Conservation (phyloP, 2,888 invertebrate species). For the Leistus spinibarbis region DNA sequence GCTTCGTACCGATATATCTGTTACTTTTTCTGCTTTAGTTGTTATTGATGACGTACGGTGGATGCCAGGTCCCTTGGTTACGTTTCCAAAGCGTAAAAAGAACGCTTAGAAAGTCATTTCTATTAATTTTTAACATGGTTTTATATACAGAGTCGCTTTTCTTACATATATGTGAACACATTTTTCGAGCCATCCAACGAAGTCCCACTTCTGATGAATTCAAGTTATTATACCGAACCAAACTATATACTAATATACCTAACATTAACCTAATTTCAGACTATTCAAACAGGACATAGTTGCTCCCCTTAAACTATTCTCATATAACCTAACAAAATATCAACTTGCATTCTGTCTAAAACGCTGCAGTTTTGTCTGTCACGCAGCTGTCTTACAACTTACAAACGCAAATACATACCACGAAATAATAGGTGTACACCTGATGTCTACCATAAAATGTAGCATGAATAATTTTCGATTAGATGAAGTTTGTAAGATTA, state of each 20-base stretch:
- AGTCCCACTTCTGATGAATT: no score
- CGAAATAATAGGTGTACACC: no score
- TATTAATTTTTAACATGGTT: conserved; percentile 21
- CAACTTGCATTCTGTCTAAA: background rate
- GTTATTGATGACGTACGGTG: conserved; percentile 28
- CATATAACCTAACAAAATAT: background rate
- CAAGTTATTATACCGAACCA: no score
- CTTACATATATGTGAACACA: background rate
- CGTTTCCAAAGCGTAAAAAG: conserved; percentile 26
- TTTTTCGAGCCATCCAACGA: background rate
- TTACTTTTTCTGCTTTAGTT: conserved; percentile 7
- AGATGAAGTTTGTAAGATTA: no score
- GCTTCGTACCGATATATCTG: conserved; percentile 19
- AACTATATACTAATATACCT: background rate
- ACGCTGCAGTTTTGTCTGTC: background rate
- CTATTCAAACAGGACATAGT: background rate
- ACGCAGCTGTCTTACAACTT: no score
- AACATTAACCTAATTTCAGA: background rate
- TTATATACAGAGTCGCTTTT: background rate
- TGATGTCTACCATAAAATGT: no score
- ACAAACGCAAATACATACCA: no score
- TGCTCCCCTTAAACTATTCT: background rate
- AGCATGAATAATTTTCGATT: no score
- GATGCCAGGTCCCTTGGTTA: conserved; percentile 23
- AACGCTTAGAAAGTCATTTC: conserved; percentile 34